Percentiles rank a stretch among this genome's conserved stretches.
Evolutionary conservation across 1,140 invertebrate genomes (phyloP).

Genomic region (Neuroterus valhalla): DNA sequence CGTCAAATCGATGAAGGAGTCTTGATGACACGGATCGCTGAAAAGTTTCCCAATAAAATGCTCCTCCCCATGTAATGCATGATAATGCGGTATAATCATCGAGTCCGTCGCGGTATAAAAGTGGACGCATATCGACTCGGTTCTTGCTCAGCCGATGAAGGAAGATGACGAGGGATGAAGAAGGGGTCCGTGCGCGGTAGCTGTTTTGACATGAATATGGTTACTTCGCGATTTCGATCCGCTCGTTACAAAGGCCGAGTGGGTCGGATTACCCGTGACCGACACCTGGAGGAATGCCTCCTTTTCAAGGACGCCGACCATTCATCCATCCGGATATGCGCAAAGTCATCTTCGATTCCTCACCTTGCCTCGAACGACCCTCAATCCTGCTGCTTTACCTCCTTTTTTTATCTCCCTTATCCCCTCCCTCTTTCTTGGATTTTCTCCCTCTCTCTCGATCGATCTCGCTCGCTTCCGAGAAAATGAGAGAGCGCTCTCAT

Average conservation of each 20-base stretch:
- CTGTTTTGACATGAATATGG: conserved; percentile 69
- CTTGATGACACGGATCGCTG: background rate
- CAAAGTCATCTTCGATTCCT: conserved; percentile 68
- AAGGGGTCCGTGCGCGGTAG: conserved; percentile 48
- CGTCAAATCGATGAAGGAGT: background rate
- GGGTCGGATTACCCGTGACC: conserved; percentile 70
- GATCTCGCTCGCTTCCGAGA: conserved; percentile 2
- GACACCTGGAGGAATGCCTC: conserved; percentile 67
- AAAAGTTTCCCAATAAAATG: background rate
- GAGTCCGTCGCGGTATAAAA: background rate
- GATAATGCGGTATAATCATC: background rate
- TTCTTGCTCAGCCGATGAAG: conserved; percentile 1
- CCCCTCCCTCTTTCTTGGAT: background rate
- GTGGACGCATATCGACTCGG: background rate
- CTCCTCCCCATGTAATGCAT: background rate
- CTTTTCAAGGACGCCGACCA: conserved; percentile 65
- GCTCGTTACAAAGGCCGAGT: conserved; percentile 67
- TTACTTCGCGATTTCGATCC: conserved; percentile 69
- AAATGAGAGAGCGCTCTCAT: conserved; percentile 52
- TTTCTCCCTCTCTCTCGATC: conserved; percentile 16
- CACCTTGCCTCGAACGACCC: conserved; percentile 49
- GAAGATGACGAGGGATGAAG: conserved; percentile 36
- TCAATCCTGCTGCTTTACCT: background rate
- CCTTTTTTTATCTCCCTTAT: background rate
- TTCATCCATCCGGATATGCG: conserved; percentile 64